Evolutionary conservation across 1,140 invertebrate species (phyloP).

Genomic region (Rhynchophorus ferrugineus): DNA sequence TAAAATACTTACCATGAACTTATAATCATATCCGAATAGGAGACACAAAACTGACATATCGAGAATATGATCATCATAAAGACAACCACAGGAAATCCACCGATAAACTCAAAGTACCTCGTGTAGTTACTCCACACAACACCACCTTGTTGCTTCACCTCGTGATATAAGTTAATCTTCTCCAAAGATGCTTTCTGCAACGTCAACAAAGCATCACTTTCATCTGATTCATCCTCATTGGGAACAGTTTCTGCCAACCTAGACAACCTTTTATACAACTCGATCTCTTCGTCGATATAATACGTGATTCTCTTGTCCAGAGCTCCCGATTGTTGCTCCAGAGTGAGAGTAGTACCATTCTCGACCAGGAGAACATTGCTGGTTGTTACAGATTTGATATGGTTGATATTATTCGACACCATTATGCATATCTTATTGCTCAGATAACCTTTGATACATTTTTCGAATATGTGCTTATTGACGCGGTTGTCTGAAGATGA

Average conservation of each 20-base stretch:
- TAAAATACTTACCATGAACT: slow-evolving; percentile 24
- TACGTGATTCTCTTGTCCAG: slow-evolving; percentile 19
- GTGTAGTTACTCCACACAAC: slow-evolving; percentile 21
- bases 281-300: slow-evolving; percentile 14
- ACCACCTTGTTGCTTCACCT: slow-evolving; percentile 22
- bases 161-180: slow-evolving; percentile 19
- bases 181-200: neutral
- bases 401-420: slow-evolving; percentile 84
- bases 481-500: slow-evolving; percentile 70
- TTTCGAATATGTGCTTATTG: slow-evolving; percentile 59
- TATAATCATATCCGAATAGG: slow-evolving; percentile 22
- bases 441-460: slow-evolving; percentile 62
- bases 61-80: slow-evolving; percentile 15
- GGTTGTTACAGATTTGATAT: slow-evolving; percentile 47
- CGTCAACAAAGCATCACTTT: neutral
- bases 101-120: slow-evolving; percentile 22
- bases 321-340: slow-evolving; percentile 6
- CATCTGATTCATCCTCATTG: slow-evolving; percentile 1
- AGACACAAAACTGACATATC: slow-evolving; percentile 12
- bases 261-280: neutral
- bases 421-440: slow-evolving; percentile 65
- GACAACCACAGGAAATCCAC: slow-evolving; percentile 9
- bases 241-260: neutral
- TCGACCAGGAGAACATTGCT: slow-evolving; percentile 12
- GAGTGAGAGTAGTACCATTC: slow-evolving; percentile 15